Evolutionary conservation across 2,797 vertebrate genomes (phyloP).

Genomic region (Brotula barbata): DNA sequence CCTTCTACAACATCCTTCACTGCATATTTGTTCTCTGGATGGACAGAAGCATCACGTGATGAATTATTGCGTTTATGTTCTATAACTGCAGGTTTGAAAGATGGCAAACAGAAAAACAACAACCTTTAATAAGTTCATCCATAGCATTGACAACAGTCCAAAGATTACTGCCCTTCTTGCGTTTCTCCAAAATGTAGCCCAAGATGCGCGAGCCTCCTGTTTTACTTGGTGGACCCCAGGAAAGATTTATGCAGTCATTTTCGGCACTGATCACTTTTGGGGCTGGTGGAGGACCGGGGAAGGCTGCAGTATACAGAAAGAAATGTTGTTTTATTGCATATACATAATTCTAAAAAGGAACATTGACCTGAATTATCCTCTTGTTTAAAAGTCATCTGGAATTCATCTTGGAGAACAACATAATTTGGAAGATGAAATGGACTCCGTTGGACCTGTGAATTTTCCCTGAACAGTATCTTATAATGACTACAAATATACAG

Average conservation of each 20-base stretch:
- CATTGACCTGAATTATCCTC: too few species aligned
- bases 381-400: too few species aligned
- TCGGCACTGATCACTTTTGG: slow-evolving; percentile 79
- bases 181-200: slow-evolving; percentile 86
- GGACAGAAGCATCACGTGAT: background rate
- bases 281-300: slow-evolving; percentile 79
- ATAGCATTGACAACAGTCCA: slow-evolving; percentile 80
- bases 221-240: slow-evolving; percentile 79
- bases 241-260: slow-evolving; percentile 77
- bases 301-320: slow-evolving; percentile 69
- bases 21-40: slow-evolving; percentile 74
- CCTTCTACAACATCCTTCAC: slow-evolving; percentile 79
- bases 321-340: too few species aligned
- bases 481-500: too few species aligned
- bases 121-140: slow-evolving; percentile 77
- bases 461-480: too few species aligned
- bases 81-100: background rate
- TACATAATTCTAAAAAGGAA: too few species aligned
- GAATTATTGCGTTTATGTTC: background rate
- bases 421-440: too few species aligned
- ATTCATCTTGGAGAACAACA: too few species aligned
- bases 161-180: slow-evolving; percentile 83
- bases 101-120: background rate
- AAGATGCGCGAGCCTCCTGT: slow-evolving; percentile 77
- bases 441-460: too few species aligned